Evolutionary conservation across 2,888 invertebrate genomes (phyloP).

Genomic region (Trypoxylon attenuatum): DNA sequence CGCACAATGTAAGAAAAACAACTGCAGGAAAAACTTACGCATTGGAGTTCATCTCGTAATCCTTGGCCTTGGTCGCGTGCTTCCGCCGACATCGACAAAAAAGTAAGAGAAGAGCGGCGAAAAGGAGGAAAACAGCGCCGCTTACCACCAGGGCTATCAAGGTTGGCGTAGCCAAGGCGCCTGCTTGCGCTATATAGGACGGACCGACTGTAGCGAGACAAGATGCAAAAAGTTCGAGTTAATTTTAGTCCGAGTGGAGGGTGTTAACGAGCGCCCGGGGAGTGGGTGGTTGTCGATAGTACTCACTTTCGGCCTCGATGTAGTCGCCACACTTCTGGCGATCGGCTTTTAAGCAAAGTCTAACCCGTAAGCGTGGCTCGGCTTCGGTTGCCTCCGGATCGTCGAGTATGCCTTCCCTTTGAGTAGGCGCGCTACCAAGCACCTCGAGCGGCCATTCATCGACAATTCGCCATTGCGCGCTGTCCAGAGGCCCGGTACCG

Average conservation of each 20-base stretch:
- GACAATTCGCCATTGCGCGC: slow-evolving; percentile 81
- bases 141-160: slow-evolving; percentile 87
- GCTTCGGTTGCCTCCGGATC: slow-evolving; percentile 75
- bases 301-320: slow-evolving; percentile 85
- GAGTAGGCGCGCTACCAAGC: slow-evolving; percentile 82
- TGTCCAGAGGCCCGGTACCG: slow-evolving; percentile 76
- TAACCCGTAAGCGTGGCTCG: slow-evolving; percentile 84
- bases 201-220: slow-evolving; percentile 81
- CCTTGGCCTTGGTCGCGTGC: slow-evolving; percentile 87
- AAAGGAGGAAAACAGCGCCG: slow-evolving; percentile 86
- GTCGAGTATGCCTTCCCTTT: slow-evolving; percentile 83
- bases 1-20: not conserved
- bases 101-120: slow-evolving; percentile 84
- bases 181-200: slow-evolving; percentile 87
- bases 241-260: not conserved
- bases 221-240: slow-evolving; percentile 2
- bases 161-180: slow-evolving; percentile 85
- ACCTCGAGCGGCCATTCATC: slow-evolving; percentile 84
- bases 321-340: slow-evolving; percentile 90
- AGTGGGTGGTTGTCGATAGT: not conserved
- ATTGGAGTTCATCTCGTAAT: slow-evolving; percentile 91
- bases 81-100: slow-evolving; percentile 91
- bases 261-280: not conserved
- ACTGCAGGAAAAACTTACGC: slow-evolving; percentile 71
- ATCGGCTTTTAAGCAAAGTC: slow-evolving; percentile 87